Evolutionary conservation across 2,113 vertebrate species (phyloP).

Genomic region (Bagarius yarrelli): DNA sequence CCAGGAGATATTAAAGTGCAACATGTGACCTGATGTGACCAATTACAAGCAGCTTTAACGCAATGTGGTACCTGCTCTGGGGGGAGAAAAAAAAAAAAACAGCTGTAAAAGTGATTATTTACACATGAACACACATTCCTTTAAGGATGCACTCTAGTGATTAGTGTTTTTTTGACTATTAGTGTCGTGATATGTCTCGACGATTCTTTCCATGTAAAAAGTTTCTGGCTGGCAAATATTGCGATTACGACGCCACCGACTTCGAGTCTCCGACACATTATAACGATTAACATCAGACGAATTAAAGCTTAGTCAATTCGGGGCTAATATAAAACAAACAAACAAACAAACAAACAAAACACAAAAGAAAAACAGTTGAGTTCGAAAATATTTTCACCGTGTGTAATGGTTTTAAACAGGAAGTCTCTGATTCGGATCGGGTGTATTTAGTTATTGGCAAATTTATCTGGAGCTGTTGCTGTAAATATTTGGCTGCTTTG

Average conservation of each 20-base stretch:
- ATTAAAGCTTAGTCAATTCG: neutral
- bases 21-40: conserved; percentile 37
- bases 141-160: neutral
- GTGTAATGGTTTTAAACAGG: no score
- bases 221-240: neutral
- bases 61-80: neutral
- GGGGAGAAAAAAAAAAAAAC: neutral
- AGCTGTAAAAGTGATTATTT: neutral
- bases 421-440: no score
- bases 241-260: neutral
- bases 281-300: neutral
- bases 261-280: neutral
- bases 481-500: no score
- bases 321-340: neutral
- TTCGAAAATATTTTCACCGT: no score
- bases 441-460: no score
- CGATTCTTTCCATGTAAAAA: neutral
- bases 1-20: conserved; percentile 67
- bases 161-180: neutral
- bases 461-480: no score
- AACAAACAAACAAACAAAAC: neutral
- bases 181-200: neutral
- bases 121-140: neutral
- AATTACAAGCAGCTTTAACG: conserved; percentile 19
- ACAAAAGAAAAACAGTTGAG: neutral